These are phyloP conservation scores for Drosophila borborema DNA, from an alignment of 2,888 invertebrate genomes.

Conservation along the genomic window DNA sequence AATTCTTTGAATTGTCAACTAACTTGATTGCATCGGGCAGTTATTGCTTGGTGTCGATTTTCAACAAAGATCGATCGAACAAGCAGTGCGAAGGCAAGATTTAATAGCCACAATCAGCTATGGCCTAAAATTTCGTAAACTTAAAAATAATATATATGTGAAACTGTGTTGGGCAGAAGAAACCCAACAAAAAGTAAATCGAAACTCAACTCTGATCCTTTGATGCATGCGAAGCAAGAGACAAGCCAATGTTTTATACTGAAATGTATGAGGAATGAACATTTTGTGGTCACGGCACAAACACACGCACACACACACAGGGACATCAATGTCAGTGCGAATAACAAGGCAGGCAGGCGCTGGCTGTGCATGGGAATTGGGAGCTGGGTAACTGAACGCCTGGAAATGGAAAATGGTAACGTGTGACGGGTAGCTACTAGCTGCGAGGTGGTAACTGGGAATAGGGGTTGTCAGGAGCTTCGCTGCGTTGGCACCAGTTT, in stretches of 20 bases:
- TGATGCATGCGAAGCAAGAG: constrained; percentile 32
- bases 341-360: constrained; percentile 29
- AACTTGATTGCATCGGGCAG: not conserved
- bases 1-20: too few species aligned
- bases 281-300: constrained; percentile 61
- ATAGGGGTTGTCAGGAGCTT: constrained; percentile 60
- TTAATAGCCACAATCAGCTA: constrained; percentile 49
- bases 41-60: constrained; percentile 22
- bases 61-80: constrained; percentile 65
- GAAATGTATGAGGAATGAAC: constrained; percentile 68
- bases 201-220: constrained; percentile 11
- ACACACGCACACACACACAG: constrained; percentile 18
- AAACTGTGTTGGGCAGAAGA: constrained; percentile 42
- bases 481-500: constrained; percentile 65
- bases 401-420: constrained; percentile 26
- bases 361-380: constrained; percentile 30
- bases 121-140: constrained; percentile 66
- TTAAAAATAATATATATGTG: constrained; percentile 54
- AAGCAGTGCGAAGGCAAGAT: constrained; percentile 56
- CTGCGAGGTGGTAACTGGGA: constrained; percentile 40
- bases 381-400: constrained; percentile 40
- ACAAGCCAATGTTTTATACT: constrained; percentile 35
- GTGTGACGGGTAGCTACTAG: constrained; percentile 20
- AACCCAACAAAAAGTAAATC: constrained; percentile 12
- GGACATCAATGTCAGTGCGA: constrained; percentile 69